These are phyloP conservation scores for Aldabrachelys gigantea DNA, from an alignment of 2,113 vertebrate species.

Conservation along the genomic window DNA sequence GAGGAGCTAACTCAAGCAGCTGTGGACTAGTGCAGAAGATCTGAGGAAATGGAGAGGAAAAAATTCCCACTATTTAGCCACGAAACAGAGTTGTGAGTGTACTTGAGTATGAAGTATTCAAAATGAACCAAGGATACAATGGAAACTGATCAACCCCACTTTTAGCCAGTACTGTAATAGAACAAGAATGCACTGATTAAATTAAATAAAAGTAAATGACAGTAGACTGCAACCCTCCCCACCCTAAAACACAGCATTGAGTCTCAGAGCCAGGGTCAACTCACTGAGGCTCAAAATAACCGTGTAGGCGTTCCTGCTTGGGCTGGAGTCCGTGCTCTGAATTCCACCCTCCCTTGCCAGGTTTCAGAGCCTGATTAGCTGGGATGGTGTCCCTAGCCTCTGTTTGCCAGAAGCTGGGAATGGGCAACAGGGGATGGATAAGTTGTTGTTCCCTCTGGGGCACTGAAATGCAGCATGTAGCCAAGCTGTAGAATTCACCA, in stretches of 20 bases:
- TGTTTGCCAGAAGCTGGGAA: no score
- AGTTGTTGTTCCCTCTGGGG: no score
- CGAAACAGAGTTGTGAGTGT: not conserved
- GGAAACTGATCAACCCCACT: not conserved
- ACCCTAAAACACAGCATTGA: no score
- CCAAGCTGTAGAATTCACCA: not conserved
- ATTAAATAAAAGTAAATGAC: not conserved
- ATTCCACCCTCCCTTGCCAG: no score
- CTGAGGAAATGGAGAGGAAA: not conserved
- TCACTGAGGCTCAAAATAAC: no score
- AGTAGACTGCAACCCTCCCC: no score
- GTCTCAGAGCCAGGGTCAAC: no score
- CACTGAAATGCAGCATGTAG: not conserved
- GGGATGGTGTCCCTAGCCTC: no score
- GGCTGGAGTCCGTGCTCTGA: no score
- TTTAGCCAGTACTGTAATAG: not conserved
- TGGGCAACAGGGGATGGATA: no score
- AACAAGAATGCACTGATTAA: not conserved
- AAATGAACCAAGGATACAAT: not conserved
- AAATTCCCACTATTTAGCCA: not conserved
- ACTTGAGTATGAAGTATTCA: not conserved
- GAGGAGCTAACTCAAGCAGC: not conserved
- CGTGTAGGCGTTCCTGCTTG: rapidly evolving
- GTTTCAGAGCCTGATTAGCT: not conserved
- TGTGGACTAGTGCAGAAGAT: not conserved